Evolutionary conservation across 2,888 invertebrate species (phyloP).

Genomic region (Tuta absoluta): DNA sequence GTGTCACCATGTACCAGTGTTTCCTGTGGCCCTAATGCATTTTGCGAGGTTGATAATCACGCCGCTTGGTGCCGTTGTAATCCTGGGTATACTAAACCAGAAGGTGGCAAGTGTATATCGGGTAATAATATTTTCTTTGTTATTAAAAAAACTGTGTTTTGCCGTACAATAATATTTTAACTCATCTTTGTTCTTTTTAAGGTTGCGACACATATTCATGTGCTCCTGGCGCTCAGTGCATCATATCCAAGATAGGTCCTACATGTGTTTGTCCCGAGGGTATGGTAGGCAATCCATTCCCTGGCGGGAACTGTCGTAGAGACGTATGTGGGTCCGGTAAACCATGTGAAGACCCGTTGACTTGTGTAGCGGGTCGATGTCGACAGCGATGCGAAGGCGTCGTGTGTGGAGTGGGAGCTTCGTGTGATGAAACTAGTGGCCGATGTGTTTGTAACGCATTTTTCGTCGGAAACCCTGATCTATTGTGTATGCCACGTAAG

Average conservation of each 20-base stretch:
- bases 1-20: constrained; percentile 89
- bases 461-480: constrained; percentile 93
- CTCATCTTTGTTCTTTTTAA: constrained; percentile 55
- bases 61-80: constrained; percentile 94
- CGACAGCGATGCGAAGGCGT: constrained; percentile 93
- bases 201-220: constrained; percentile 90
- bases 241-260: constrained; percentile 90
- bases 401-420: constrained; percentile 93
- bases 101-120: constrained; percentile 91
- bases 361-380: constrained; percentile 93
- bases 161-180: not conserved
- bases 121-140: constrained; percentile 70
- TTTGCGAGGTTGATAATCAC: constrained; percentile 93
- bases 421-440: constrained; percentile 89
- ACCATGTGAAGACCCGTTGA: constrained; percentile 89
- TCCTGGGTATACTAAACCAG: constrained; percentile 89
- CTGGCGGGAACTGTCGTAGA: constrained; percentile 91
- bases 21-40: constrained; percentile 91
- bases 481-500: constrained; percentile 96
- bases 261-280: constrained; percentile 94
- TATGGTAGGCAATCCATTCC: constrained; percentile 94
- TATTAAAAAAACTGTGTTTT: not conserved
- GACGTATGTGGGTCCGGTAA: constrained; percentile 90
- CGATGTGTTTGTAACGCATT: constrained; percentile 93
- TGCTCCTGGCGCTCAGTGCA: constrained; percentile 91